Conservation (phyloP, 2,797 vertebrate genomes). For the Ispidina picta region DNA sequence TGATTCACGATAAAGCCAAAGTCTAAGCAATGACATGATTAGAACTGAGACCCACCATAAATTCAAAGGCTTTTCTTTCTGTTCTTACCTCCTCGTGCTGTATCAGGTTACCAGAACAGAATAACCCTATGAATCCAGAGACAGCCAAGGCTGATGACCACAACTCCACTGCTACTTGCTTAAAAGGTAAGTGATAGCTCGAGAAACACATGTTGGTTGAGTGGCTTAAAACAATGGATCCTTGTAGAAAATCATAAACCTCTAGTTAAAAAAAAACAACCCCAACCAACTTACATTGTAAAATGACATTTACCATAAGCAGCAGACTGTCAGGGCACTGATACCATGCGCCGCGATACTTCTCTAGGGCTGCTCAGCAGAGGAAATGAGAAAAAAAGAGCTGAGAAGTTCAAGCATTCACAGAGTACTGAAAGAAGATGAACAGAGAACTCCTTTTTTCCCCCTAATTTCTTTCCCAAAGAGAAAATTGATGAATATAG, state of each 20-base stretch:
- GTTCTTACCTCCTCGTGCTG: constrained; percentile 3
- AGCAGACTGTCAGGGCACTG: constrained; percentile 20
- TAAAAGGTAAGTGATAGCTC: constrained; percentile 33
- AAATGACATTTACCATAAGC: constrained; percentile 66
- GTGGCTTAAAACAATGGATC: constrained; percentile 53
- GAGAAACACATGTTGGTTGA: constrained; percentile 29
- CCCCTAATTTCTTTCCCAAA: background rate
- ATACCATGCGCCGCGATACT: background rate
- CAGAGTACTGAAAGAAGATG: constrained; percentile 17
- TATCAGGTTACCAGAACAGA: constrained; percentile 66
- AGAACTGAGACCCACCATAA: constrained; percentile 65
- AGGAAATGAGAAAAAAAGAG: constrained; percentile 21
- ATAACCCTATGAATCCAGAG: background rate
- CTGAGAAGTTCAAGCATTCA: background rate
- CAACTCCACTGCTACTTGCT: constrained; percentile 32
- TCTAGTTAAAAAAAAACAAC: background rate
- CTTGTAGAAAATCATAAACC: constrained; percentile 55
- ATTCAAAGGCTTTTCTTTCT: constrained; percentile 57
- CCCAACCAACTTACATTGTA: background rate
- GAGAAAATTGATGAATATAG: background rate
- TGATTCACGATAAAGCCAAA: constrained; percentile 67
- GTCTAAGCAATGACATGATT: constrained; percentile 56
- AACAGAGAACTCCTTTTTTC: background rate
- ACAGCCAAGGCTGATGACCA: background rate
- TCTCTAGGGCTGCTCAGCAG: background rate